A percentile compares a stretch with the other conserved stretches of the same genome.
Conservation (phyloP, 2,888 invertebrate genomes). For the Pristionchus fissidentatus region DNA sequence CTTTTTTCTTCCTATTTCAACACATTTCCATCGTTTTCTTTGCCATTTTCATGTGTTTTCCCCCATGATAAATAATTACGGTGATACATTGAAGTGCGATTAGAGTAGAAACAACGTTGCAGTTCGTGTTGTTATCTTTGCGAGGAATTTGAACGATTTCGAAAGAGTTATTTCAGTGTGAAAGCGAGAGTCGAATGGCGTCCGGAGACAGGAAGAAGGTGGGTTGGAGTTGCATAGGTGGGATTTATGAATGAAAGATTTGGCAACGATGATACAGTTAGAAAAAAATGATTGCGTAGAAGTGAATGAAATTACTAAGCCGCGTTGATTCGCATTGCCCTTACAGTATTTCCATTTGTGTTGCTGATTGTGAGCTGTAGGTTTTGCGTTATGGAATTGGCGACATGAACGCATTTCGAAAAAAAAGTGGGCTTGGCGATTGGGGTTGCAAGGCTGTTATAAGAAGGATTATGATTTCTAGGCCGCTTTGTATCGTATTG, state of each 20-base stretch:
- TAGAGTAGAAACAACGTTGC: not conserved
- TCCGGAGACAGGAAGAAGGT: slow-evolving; percentile 41
- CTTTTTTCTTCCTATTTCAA: not conserved
- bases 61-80: slow-evolving; percentile 24
- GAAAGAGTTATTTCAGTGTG: not conserved
- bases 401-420: no score
- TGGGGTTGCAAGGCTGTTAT: no score
- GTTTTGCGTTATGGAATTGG: no score
- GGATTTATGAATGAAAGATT: not conserved
- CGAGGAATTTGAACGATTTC: not conserved
- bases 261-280: no score
- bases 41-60: not conserved
- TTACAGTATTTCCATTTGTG: no score
- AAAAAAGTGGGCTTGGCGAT: no score
- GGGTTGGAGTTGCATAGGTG: not conserved
- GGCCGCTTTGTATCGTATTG: no score
- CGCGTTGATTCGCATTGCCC: no score
- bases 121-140: not conserved
- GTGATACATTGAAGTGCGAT: not conserved
- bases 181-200: not conserved
- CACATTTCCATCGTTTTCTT: not conserved
- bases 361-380: no score
- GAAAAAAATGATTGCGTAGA: no score
- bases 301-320: no score
- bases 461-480: no score